Conservation (phyloP, 2,113 vertebrate genomes). For the Menidia beryllina region DNA sequence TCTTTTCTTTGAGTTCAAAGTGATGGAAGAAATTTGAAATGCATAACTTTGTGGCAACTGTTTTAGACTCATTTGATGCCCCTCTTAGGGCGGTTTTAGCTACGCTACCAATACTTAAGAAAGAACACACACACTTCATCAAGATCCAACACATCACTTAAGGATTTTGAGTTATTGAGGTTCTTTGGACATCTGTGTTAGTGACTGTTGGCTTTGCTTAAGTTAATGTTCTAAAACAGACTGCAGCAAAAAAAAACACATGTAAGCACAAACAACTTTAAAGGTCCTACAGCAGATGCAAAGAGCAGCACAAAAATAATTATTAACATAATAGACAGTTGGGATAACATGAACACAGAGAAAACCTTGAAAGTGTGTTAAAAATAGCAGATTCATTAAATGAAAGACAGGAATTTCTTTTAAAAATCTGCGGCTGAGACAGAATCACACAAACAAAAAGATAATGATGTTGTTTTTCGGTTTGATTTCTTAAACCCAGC, state of each 20-base stretch:
- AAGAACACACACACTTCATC: neutral
- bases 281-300: neutral
- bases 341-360: neutral
- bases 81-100: conserved; percentile 16
- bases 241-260: neutral
- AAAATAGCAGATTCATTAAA: neutral
- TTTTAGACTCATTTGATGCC: conserved; percentile 23
- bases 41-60: conserved; percentile 32
- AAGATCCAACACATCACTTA: neutral
- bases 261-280: neutral
- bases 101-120: conserved; percentile 29
- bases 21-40: conserved; percentile 44
- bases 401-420: neutral
- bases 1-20: conserved; percentile 39
- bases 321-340: neutral
- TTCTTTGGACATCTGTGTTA: neutral
- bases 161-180: neutral
- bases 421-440: neutral
- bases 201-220: neutral
- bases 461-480: too few relatives aligned
- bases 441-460: too few relatives aligned
- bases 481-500: too few relatives aligned
- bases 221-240: neutral
- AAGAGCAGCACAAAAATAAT: neutral
- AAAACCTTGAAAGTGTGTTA: neutral